Evolutionary conservation across 1,140 invertebrate species (phyloP), one percentile per base, ranked within the genome.

Genomic region (Temnothorax curvispinosus): DNA sequence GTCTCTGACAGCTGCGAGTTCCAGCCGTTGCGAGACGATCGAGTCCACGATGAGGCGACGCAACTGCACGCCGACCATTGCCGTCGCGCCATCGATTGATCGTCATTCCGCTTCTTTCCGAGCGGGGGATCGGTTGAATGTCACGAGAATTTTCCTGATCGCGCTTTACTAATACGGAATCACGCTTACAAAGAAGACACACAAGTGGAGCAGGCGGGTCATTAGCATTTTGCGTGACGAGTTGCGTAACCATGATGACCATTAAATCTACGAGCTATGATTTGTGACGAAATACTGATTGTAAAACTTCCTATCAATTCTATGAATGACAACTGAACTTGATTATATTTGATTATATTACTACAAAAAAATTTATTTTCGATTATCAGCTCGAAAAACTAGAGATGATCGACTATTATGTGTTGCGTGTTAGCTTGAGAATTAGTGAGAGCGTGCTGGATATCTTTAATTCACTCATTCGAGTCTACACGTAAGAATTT

Each of bases 101-200:
- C 87, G 90, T 65, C 71, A 77, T 67, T 50, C 69, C 85, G 87
- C 44, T 86, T 88, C 81, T 87, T 75, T 67, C 82, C 75, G 67
- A 35, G 50, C 64, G 50, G 6, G 8, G 52, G 71, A 86, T 89
- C 87, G 86, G 54, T 54, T 91, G 88, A 92, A 92, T 92, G 90
- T 80, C 91, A 92, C 85, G 86, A 44, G 85, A 85, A 80, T 89
- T 91, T 88, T 86, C 87, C 89, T 64, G 65, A 74, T 71, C 77
- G 65, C 38, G 44, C 62, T 54, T 71, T 32, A 54, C 64, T 81
- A 81, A 81, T 71, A 67, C 64, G 35, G 54, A 56, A 44, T 54
- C 62, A 35, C 38, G 41, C n/a, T 44, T 64, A 13, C 64, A 44
- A 65, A 35, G 41, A 64, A 4, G 27, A 47, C 15, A 32, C 38